Conservation (phyloP, 2,888 invertebrate species). For the Lathronympha strigana region DNA sequence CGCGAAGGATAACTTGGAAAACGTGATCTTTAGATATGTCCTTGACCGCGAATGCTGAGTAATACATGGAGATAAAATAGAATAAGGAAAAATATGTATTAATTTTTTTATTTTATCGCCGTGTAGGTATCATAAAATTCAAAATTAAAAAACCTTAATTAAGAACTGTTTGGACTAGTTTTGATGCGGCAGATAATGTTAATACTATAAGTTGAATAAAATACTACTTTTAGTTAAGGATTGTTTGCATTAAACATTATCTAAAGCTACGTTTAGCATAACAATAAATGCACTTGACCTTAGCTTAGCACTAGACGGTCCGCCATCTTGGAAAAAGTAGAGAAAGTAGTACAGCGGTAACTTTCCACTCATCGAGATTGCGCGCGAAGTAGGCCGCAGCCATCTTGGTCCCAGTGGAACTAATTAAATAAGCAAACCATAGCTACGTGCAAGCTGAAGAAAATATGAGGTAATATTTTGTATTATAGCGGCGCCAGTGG, state of each 20-base stretch:
- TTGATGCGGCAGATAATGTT: not conserved
- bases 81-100: not conserved
- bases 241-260: not conserved
- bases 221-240: not conserved
- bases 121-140: too few relatives aligned
- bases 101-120: too few relatives aligned
- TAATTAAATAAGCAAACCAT: conserved; percentile 18
- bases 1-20: not conserved
- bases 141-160: too few relatives aligned
- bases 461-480: conserved; percentile 39
- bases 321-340: conserved; percentile 83
- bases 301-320: conserved; percentile 64
- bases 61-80: not conserved
- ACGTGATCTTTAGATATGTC: not conserved
- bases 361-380: conserved; percentile 80
- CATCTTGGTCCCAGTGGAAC: conserved; percentile 50
- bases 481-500: conserved; percentile 59
- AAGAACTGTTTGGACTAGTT: not conserved
- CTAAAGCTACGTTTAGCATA: conserved; percentile 17
- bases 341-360: conserved; percentile 83
- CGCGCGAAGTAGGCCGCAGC: conserved; percentile 81
- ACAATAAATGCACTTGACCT: conserved; percentile 67
- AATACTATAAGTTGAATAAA: too few relatives aligned
- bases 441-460: conserved; percentile 39
- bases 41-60: not conserved